A percentile compares a stretch with the other conserved stretches of the same genome.
Evolutionary conservation across 2,797 vertebrate genomes (phyloP).

Genomic region (Pantherophis alleghaniensis): DNA sequence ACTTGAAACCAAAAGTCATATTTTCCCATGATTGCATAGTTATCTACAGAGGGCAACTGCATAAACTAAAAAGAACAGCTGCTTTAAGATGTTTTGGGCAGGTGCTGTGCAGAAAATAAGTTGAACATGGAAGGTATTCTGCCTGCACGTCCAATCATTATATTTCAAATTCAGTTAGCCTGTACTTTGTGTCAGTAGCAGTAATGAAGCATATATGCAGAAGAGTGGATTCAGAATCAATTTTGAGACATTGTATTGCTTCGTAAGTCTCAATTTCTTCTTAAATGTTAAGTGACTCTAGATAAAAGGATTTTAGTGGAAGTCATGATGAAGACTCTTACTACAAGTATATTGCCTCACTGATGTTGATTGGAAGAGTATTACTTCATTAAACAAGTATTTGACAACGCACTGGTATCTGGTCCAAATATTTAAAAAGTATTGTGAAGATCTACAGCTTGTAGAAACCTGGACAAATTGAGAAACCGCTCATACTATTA

Average conservation of each 20-base stretch:
- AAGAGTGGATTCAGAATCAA: not conserved
- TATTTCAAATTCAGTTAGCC: not conserved
- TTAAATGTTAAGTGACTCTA: not conserved
- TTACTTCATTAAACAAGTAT: not conserved
- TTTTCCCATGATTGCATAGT: not conserved
- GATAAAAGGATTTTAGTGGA: not conserved
- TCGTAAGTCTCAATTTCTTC: not conserved
- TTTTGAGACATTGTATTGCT: not conserved
- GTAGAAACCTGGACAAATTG: not conserved
- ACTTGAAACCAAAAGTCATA: not conserved
- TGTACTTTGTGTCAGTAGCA: not conserved
- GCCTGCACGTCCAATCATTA: not conserved
- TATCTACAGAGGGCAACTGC: not conserved
- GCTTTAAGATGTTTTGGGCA: not conserved
- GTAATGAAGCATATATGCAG: not conserved
- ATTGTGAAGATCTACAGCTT: not conserved
- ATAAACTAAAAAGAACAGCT: not conserved
- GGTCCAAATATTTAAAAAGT: not conserved
- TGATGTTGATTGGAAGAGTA: not conserved
- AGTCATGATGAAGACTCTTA: not conserved
- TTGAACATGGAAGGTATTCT: not conserved
- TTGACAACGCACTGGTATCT: not conserved
- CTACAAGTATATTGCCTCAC: not conserved
- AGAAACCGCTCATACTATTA: not conserved
- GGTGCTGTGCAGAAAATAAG: not conserved